Base-by-base conservation (phyloP, 2,888 invertebrate species). In the Epirrita christyi region DNA sequence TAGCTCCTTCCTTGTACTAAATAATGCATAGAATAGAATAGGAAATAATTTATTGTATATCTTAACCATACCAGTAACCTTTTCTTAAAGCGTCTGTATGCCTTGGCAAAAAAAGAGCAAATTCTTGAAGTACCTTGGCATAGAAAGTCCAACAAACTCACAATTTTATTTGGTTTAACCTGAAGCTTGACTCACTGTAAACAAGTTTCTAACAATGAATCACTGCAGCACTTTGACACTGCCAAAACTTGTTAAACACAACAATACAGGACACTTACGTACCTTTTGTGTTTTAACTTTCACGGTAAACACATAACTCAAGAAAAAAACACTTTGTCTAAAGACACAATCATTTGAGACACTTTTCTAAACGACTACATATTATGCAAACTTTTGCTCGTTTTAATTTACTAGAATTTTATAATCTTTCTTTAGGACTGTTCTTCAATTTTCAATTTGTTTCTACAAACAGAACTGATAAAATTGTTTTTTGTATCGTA, bases 271-370 rank as follows among this genome's bases (percentile, higher is more conserved):
- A 32, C 27, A 44, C 73, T 70, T 63, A n/a, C n/a, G n/a, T n/a
- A 76, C 76, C 73, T 68, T 66, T 71, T 51, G 61, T 34, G 40
- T 53, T 61, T 53, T 54, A 63, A 71, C 75, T 76, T 76, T 76
- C 77, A 73, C 73, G 57, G 64, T 48, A 69, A 69, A 67, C 56
- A 70, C 70, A 71, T 69, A 68, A 62, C 64, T 70, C 47, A 64
- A n/a, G 38, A 59, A 63, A 65, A 68, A 63, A 67, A 56, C 59
- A 64, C 49, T 32, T 51, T 55, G n/a, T n/a, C n/a, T n/a, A n/a
- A n/a, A n/a, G n/a, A n/a, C 46, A 49, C 46, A 45, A 57, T 55
- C 66, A 73, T 67, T 59, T 59, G 54, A 34, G 46, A 51, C 59
- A 55, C 50, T 53, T 41, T 27, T 34, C 14, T 29, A 32, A 32